Evolutionary conservation across 2,888 invertebrate species (phyloP), one percentile per base, ranked within the genome.

Genomic region (Cryptocephalus moraei): DNA sequence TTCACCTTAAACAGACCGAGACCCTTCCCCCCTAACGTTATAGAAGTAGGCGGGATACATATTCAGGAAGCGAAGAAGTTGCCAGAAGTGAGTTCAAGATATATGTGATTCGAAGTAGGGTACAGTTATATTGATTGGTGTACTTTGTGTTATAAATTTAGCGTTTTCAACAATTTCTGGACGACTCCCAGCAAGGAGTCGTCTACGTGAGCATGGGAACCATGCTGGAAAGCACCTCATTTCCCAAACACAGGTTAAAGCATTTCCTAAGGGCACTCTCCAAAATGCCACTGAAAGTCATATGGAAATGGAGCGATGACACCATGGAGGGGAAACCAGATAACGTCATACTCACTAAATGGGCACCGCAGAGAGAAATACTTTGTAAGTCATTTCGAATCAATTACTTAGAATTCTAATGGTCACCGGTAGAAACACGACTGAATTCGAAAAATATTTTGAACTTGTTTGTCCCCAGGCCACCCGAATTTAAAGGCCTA

Each of bases 171-270:
- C 71, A 74, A 50, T 86, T 84, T 61, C 68, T 88, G 12, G 79
- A 80, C 55, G 76, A 76, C 44, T 79, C 85, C 0, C 62, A 73
- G 22, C 69, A 82, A 46, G 86, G 86, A 1, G 79, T 86, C 2
- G 74, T 90, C 52, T 84, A 80, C 60, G 82, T 90, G 50, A 87
- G 83, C 63, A 78, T 88, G 66, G 90, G 89, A 8, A 86, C 89
- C 0, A 76, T 86, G 71, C 71, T 88, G 44, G 82, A 78, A 60
- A 74, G 78, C 8, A 75, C 82, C 1, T 77, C 80, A 4, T 75
- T 89, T 61, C 75, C 82, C 0, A 62, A 69, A 13, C 73, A 78
- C 0, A 82, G 79, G 58, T 62, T 80, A 12, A 61, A 74, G 14
- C 75, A 72, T 10, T 76, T 91, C 43, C 49, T 85, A 8, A 74